These are phyloP conservation scores for Graptemys geographica DNA, from an alignment of 2,797 vertebrate species.

Conservation along the genomic window DNA sequence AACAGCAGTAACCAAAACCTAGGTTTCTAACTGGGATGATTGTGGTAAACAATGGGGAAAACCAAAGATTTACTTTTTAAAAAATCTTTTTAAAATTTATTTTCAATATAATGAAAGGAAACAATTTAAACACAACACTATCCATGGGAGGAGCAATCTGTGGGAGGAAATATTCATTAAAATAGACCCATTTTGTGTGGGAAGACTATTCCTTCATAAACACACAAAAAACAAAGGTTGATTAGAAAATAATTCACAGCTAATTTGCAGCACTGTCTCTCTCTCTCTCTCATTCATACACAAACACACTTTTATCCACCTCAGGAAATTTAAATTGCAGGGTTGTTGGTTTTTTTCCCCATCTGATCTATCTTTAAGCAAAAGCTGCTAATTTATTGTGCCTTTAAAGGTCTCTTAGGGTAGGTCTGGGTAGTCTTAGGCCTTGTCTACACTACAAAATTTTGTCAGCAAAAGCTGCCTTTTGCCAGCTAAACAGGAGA, in stretches of 20 bases:
- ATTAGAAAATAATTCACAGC: not conserved
- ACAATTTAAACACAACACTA: not conserved
- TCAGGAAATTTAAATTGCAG: not conserved
- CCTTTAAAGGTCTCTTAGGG: not conserved
- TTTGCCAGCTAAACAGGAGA: too few species aligned
- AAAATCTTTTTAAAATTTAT: not conserved
- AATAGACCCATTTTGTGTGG: accelerated
- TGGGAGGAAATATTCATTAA: not conserved
- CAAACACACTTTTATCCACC: not conserved
- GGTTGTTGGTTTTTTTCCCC: too few species aligned
- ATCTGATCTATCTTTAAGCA: not conserved
- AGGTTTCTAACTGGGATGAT: not conserved
- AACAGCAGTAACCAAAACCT: not conserved
- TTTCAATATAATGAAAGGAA: not conserved
- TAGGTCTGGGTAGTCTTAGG: not conserved
- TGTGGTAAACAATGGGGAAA: not conserved
- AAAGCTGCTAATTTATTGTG: not conserved
- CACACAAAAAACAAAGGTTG: not conserved
- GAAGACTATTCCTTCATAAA: not conserved
- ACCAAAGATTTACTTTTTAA: not conserved
- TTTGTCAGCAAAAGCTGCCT: too few species aligned
- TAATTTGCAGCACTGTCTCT: not conserved
- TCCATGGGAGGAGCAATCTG: not conserved
- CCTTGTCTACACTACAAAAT: too few species aligned
- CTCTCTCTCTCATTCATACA: accelerated